Percentiles rank a stretch among this genome's conserved stretches.
Evolutionary conservation across 2,797 vertebrate genomes (phyloP).

Genomic region (Cuculus canorus): DNA sequence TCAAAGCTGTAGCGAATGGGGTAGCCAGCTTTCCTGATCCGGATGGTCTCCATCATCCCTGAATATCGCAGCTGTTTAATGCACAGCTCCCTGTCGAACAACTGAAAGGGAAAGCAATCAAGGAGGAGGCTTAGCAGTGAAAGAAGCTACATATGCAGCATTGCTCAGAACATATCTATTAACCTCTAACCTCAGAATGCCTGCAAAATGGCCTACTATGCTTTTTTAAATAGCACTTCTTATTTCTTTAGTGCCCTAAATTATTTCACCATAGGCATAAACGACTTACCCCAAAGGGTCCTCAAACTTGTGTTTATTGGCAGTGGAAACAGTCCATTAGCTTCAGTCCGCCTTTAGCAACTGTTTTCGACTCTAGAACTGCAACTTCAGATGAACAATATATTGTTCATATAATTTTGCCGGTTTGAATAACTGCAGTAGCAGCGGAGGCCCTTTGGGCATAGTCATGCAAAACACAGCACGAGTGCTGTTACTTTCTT

Average conservation of each 20-base stretch:
- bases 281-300: neutral
- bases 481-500: neutral
- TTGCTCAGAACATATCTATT: neutral
- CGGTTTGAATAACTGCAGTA: neutral
- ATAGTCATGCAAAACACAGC: neutral
- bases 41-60: conserved; percentile 97
- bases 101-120: conserved; percentile 70
- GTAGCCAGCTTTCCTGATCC: conserved; percentile 91
- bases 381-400: neutral
- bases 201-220: neutral
- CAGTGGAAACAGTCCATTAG: neutral
- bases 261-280: neutral
- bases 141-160: neutral
- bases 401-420: neutral
- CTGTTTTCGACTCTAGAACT: neutral
- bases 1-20: conserved; percentile 91
- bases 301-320: neutral
- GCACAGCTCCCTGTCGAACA: conserved; percentile 92
- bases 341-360: neutral
- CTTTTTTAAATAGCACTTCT: neutral
- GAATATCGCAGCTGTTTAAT: conserved; percentile 93
- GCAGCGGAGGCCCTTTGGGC: neutral
- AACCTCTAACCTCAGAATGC: neutral
- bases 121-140: neutral
- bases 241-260: neutral